Conservation (phyloP, 1,140 invertebrate species). For the Drosophila bipectinata region DNA sequence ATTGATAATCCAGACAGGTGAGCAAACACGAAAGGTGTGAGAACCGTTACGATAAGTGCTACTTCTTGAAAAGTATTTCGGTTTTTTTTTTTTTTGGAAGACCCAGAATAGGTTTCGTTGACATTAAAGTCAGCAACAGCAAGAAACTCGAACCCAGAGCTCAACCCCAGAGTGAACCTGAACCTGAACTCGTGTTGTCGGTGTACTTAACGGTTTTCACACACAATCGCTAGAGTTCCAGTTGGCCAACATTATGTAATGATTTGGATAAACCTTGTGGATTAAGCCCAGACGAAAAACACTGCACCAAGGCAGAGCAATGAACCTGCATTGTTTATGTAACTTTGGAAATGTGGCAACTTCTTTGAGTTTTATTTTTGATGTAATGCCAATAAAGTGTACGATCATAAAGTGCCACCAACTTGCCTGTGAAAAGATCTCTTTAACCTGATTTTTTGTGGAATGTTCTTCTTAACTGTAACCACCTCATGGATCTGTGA, state of each 20-base stretch:
- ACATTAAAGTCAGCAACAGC: conserved; percentile 15
- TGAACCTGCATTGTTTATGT: conserved; percentile 64
- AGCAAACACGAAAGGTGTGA: conserved; percentile 26
- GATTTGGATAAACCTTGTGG: conserved; percentile 34
- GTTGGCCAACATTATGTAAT: conserved; percentile 65
- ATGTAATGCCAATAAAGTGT: conserved; percentile 38
- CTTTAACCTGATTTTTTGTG: too few species aligned
- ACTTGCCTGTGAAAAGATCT: not conserved
- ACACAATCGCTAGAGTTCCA: conserved; percentile 44
- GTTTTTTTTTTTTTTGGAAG: conserved; percentile 28
- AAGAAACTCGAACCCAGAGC: conserved; percentile 40
- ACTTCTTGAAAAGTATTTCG: conserved; percentile 20
- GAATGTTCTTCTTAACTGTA: conserved; percentile 41
- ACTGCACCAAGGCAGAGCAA: conserved; percentile 41
- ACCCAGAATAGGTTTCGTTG: conserved; percentile 34
- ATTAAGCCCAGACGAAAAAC: not conserved
- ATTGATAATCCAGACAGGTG: conserved; percentile 36
- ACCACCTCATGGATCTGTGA: conserved; percentile 29
- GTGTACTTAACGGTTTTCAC: conserved; percentile 71
- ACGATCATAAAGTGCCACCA: conserved; percentile 24
- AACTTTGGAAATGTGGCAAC: conserved; percentile 33
- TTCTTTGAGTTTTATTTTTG: conserved; percentile 5
- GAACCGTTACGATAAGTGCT: conserved; percentile 51
- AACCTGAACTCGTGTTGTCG: conserved; percentile 29
- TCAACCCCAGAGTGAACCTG: conserved; percentile 39